Conservation (phyloP, 2,888 invertebrate species). For the Cephus sareptanus region DNA sequence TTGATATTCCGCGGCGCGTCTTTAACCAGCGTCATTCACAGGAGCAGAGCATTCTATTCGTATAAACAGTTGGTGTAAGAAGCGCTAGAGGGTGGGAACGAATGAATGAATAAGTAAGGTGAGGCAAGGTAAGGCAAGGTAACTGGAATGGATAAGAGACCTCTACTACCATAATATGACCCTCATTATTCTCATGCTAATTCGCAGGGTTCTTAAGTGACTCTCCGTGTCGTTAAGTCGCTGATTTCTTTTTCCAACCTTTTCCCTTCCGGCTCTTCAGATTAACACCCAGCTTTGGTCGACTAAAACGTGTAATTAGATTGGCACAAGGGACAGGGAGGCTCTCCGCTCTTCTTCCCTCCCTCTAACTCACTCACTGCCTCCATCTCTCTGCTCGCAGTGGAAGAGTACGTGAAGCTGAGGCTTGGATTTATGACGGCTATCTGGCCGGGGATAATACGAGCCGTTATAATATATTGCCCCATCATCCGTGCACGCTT, state of each 20-base stretch:
- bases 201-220: neutral
- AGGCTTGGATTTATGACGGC: conserved; percentile 14
- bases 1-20: neutral
- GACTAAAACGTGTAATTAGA: neutral
- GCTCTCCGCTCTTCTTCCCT: neutral
- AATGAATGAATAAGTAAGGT: neutral
- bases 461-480: conserved; percentile 11
- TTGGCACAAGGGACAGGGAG: neutral
- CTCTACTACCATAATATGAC: neutral
- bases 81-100: neutral
- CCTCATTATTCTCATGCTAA: neutral
- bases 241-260: neutral
- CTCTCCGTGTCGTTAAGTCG: neutral
- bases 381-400: neutral
- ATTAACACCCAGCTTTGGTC: neutral
- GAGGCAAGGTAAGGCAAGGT: neutral
- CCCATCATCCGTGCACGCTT: conserved; percentile 9
- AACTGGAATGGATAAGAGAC: neutral
- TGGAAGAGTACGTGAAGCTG: neutral
- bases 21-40: neutral
- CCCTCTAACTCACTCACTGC: neutral
- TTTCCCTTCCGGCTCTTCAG: neutral
- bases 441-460: conserved; percentile 17
- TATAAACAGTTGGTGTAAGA: neutral
- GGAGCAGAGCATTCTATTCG: neutral